These are phyloP conservation scores for Otus scops DNA, from an alignment of 2,797 vertebrate genomes.

Conservation along the genomic window DNA sequence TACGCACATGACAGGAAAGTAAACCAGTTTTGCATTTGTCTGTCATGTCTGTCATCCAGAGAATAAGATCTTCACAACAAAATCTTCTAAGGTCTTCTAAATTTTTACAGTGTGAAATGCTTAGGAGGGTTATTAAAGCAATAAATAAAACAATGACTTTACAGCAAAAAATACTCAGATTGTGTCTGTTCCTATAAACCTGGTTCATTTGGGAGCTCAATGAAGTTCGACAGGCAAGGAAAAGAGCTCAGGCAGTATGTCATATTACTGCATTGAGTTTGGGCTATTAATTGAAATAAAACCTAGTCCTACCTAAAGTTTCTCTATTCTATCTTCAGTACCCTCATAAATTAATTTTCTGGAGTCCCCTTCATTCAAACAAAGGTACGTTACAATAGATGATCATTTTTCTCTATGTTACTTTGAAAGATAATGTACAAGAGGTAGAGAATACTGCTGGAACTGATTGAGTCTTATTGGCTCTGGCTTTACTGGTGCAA, in stretches of 20 bases:
- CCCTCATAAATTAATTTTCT: not conserved
- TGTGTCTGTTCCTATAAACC: not conserved
- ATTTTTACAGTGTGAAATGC: not conserved
- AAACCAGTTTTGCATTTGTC: not conserved
- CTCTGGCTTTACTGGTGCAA: not conserved
- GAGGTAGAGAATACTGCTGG: not conserved
- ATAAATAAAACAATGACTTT: not conserved
- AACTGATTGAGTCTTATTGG: not conserved
- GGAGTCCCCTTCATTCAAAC: not conserved
- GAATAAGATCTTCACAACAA: not conserved
- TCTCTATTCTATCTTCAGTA: not conserved
- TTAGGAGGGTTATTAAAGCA: not conserved
- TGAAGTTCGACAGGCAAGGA: not conserved
- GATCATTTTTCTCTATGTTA: not conserved
- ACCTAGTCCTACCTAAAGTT: not conserved
- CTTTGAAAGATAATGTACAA: not conserved
- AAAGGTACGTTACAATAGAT: not conserved
- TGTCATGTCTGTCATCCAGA: not conserved
- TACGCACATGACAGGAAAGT: not conserved
- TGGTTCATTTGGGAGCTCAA: not conserved
- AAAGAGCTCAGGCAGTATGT: not conserved
- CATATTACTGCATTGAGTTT: not conserved
- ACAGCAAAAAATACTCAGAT: not conserved
- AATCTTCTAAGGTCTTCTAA: not conserved
- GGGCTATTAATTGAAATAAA: not conserved